Evolutionary conservation across 1,140 invertebrate genomes (phyloP), one percentile per base, ranked within the genome.

Genomic region (Sweltsa coloradensis): DNA sequence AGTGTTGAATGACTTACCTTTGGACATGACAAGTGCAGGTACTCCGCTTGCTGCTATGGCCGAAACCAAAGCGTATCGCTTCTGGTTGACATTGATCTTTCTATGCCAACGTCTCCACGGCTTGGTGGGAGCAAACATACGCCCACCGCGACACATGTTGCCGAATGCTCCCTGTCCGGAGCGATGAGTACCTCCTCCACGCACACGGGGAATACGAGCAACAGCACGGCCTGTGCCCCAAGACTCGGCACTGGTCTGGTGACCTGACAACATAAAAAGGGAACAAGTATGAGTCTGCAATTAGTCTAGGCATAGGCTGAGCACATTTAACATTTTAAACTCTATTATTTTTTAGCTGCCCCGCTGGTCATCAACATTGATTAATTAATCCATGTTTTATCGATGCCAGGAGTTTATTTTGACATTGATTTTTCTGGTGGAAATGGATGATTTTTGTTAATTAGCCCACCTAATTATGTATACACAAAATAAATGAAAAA

Each of bases 141-240:
- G 88, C 47, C 97, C 97, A 57, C 96, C 95, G 67, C 96, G 83
- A 73, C 96, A 99, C 96, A 99, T 99, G 77, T 99, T 99, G 55
- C 97, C 96, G 66, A 98, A 99, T 39, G 97, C 97, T 79, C 95
- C 97, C 75, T 99, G 97, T 55, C 97, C 96, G 31, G 95, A 97
- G 50, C 96, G 86, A 64, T 99, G 95, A 58, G 96, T 99, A 81
- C 97, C 97, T 67, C 96, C 95, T 68, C 97, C 97, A 57, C 95
- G 85, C 1, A 99, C 96, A 83, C 97, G 88, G 14, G 97, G 97
- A 68, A 99, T 99, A 91, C 96, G 93, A 40, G 97, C 96, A 34
- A 99, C 95, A 60, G 96, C 97, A 69, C 97, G 87, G 63, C 96
- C 97, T 65, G 97, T 99, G 68, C 97, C 97, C 97, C 97, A 99